These are phyloP conservation scores for Eulemur rufifrons DNA, from an alignment of 2,113 vertebrate species.

Conservation along the genomic window DNA sequence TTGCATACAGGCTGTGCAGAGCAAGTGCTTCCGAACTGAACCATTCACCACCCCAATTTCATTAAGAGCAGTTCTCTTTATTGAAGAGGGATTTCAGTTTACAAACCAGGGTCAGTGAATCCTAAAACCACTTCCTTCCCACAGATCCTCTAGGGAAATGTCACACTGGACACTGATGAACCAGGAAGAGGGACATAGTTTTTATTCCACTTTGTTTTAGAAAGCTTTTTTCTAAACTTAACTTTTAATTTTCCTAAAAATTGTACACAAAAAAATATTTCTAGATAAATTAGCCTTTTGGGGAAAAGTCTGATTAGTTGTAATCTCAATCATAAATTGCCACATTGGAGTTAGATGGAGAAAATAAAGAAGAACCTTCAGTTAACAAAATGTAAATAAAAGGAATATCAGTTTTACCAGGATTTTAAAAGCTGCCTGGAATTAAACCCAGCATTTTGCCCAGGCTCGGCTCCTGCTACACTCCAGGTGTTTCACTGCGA, in stretches of 20 bases:
- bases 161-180: fast-evolving
- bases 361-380: not conserved
- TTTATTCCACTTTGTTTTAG: not conserved
- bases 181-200: fast-evolving
- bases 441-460: not conserved
- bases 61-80: not conserved
- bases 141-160: fast-evolving
- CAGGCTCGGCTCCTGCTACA: fast-evolving
- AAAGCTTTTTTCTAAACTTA: not conserved
- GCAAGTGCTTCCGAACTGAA: no score
- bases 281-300: not conserved
- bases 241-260: not conserved
- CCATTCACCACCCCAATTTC: fast-evolving
- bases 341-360: not conserved
- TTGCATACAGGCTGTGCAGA: not conserved
- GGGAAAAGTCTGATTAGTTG: not conserved
- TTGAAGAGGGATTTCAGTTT: not conserved
- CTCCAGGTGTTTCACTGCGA: no score
- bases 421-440: not conserved
- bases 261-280: not conserved
- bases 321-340: not conserved
- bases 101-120: fast-evolving
- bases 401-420: not conserved
- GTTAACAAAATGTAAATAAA: not conserved
- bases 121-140: not conserved